A percentile compares a stretch with the other conserved stretches of the same genome.
Evolutionary conservation across 2,797 vertebrate genomes (phyloP).

Genomic region (Dendrocincla tyrannina): DNA sequence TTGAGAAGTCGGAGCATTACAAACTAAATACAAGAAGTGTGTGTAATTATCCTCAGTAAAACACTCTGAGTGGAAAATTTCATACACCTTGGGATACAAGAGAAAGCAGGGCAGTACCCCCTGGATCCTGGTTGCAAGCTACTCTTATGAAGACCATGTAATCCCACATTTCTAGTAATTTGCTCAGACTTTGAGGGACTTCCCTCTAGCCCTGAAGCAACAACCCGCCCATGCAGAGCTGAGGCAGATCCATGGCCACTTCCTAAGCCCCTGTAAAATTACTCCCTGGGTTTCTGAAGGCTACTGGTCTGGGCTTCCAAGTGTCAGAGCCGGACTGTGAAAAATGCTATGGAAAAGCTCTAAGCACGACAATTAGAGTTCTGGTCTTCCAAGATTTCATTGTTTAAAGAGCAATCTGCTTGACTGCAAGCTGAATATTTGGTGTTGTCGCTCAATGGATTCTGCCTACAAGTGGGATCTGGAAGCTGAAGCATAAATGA

Average conservation of each 20-base stretch:
- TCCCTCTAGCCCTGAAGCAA: background rate
- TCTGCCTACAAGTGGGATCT: background rate
- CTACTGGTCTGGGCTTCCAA: background rate
- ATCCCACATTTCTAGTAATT: background rate
- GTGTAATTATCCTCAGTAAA: conserved; percentile 31
- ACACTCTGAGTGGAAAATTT: background rate
- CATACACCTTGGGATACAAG: background rate
- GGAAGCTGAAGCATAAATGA: background rate
- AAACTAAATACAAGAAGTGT: background rate
- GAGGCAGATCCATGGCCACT: background rate
- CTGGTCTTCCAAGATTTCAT: background rate
- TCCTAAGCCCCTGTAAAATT: background rate
- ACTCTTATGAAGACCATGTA: background rate
- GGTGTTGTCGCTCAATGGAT: background rate
- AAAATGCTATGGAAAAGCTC: background rate
- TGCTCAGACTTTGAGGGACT: background rate
- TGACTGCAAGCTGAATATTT: background rate
- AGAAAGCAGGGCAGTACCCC: background rate
- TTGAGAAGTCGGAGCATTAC: background rate
- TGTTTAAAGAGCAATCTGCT: background rate
- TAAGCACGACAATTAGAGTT: background rate
- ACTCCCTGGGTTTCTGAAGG: background rate
- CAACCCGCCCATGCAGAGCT: background rate
- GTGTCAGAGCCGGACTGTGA: background rate
- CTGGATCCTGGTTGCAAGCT: background rate